Evolutionary conservation across 1,140 invertebrate genomes (phyloP).

Genomic region (Drosophila dunni): DNA sequence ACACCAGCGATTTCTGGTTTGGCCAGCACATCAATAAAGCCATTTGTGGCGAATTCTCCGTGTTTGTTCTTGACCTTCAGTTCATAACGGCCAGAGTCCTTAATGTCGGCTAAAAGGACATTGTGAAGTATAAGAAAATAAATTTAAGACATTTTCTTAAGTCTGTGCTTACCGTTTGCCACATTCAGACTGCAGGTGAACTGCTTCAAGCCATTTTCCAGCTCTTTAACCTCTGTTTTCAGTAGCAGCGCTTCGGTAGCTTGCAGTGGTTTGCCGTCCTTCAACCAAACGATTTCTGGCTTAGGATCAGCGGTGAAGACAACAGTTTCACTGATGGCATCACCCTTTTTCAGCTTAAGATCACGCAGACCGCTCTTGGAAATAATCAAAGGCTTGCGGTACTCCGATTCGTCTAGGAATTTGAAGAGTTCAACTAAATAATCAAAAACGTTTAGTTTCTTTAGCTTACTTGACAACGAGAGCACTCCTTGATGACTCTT

Average conservation of each 20-base stretch:
- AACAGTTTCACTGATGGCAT: conserved; percentile 91
- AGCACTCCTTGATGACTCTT: conserved; percentile 89
- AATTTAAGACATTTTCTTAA: too few relatives aligned
- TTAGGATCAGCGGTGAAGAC: conserved; percentile 93
- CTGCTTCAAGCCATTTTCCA: conserved; percentile 90
- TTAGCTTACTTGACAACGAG: conserved; percentile 87
- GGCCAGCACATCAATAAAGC: conserved; percentile 90
- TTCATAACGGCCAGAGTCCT: conserved; percentile 92
- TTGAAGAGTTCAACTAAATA: conserved; percentile 24
- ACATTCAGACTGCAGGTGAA: conserved; percentile 90
- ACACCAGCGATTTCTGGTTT: conserved; percentile 91
- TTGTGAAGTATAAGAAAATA: background rate
- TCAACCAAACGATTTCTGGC: conserved; percentile 86
- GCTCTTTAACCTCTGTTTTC: conserved; percentile 87
- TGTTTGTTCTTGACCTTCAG: conserved; percentile 92
- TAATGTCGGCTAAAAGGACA: conserved; percentile 86
- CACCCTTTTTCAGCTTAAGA: conserved; percentile 86
- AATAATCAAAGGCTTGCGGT: conserved; percentile 90
- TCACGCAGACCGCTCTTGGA: conserved; percentile 87
- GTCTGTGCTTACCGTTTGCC: conserved; percentile 85
- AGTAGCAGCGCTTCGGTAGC: conserved; percentile 84
- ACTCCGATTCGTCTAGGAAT: conserved; percentile 88
- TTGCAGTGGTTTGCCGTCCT: conserved; percentile 85
- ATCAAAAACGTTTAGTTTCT: background rate
- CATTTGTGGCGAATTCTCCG: conserved; percentile 89